A percentile compares a stretch with the other conserved stretches of the same genome.
Evolutionary conservation across 2,888 invertebrate species (phyloP).

Genomic region (Heliconius charithonia): DNA sequence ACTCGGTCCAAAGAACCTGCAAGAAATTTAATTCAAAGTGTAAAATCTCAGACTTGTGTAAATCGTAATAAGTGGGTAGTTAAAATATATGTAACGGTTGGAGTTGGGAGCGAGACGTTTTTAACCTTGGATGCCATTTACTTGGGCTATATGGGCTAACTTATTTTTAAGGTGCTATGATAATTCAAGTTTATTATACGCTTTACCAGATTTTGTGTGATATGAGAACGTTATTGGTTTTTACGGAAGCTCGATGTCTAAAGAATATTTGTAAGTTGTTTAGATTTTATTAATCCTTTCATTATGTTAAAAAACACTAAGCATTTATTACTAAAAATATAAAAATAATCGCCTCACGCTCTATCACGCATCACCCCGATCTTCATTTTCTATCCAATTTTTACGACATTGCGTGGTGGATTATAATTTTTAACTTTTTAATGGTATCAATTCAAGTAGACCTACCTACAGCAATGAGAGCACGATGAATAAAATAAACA

Average conservation of each 20-base stretch:
- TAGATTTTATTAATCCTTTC: neutral
- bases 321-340: too few species aligned
- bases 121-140: constrained; percentile 25
- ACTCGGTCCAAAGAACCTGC: constrained; percentile 31
- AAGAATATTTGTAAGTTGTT: constrained; percentile 7
- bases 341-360: too few species aligned
- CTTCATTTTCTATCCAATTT: too few species aligned
- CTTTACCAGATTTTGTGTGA: constrained; percentile 13
- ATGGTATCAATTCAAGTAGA: too few species aligned
- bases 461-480: too few species aligned
- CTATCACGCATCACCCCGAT: too few species aligned
- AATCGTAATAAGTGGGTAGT: constrained; percentile 36
- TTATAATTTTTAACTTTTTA: too few species aligned
- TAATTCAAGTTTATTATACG: constrained; percentile 19
- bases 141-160: constrained; percentile 21
- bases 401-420: too few species aligned
- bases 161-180: constrained; percentile 25
- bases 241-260: neutral
- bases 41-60: constrained; percentile 35
- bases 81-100: constrained; percentile 26
- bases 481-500: too few species aligned
- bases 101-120: constrained; percentile 19
- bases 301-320: too few species aligned
- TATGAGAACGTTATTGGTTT: constrained; percentile 5
- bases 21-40: constrained; percentile 40